Percentiles rank a stretch among this genome's conserved stretches.
Evolutionary conservation across 2,797 vertebrate genomes (phyloP).

Genomic region (Masticophis lateralis): DNA sequence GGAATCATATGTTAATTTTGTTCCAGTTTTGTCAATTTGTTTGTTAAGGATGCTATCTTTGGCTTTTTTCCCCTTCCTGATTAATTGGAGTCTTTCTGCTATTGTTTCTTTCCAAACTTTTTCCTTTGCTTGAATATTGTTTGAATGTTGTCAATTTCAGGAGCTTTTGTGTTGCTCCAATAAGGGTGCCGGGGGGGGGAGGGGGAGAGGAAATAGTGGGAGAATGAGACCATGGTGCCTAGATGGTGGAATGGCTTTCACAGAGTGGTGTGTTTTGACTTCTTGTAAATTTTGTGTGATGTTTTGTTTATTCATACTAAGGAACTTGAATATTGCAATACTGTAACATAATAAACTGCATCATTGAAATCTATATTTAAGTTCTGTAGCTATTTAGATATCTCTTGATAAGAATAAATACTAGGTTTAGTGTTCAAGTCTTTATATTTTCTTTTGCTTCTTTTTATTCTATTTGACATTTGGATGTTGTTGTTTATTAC

Average conservation of each 20-base stretch:
- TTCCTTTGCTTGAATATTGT: neutral
- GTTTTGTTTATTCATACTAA: neutral
- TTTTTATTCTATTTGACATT: neutral
- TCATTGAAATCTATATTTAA: neutral
- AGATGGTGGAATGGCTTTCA: neutral
- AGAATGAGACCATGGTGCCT: neutral
- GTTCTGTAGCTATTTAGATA: neutral
- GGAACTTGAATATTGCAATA: neutral
- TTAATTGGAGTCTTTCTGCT: neutral
- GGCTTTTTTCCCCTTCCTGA: neutral
- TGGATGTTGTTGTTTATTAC: neutral
- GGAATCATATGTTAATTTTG: neutral
- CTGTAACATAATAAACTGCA: neutral
- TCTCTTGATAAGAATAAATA: neutral
- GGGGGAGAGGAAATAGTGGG: neutral
- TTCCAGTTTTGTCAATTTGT: neutral
- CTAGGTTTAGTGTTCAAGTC: neutral
- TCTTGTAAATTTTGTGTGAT: neutral
- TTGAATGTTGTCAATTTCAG: neutral
- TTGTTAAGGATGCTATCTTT: neutral
- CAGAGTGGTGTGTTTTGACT: neutral
- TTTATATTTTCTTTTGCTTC: neutral
- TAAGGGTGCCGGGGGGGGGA: too few relatives aligned
- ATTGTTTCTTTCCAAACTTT: neutral
- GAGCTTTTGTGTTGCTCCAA: neutral